Percentiles rank a stretch among this genome's conserved stretches.
These are phyloP conservation scores for Synanthedon myopaeformis DNA, from an alignment of 2,888 invertebrate genomes.

Conservation along the genomic window DNA sequence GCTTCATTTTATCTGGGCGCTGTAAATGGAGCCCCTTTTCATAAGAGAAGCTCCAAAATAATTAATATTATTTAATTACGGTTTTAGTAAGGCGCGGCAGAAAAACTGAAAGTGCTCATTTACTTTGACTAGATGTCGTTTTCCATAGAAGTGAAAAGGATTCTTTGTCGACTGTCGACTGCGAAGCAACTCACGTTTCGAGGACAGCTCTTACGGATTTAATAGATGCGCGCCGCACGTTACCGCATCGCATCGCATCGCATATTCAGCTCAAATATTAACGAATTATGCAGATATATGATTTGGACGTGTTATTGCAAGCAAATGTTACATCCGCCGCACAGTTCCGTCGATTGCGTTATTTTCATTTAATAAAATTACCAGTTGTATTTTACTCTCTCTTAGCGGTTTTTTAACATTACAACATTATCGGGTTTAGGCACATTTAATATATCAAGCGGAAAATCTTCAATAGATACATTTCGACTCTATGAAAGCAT, in stretches of 20 bases:
- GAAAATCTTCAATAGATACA: too few species aligned
- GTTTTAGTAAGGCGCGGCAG: background rate
- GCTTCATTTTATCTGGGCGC: constrained; percentile 26
- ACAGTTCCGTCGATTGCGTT: too few species aligned
- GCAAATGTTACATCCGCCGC: background rate
- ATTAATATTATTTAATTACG: constrained; percentile 43
- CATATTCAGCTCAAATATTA: background rate
- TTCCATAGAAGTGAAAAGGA: too few species aligned
- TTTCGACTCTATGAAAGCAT: too few species aligned
- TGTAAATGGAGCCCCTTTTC: constrained; percentile 39
- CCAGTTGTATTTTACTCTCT: too few species aligned
- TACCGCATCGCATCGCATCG: background rate
- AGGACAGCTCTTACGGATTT: background rate
- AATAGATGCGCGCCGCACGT: background rate
- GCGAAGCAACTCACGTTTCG: too few species aligned
- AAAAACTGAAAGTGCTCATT: background rate
- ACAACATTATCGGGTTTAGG: too few species aligned
- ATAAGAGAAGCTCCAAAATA: constrained; percentile 37
- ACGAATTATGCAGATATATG: background rate
- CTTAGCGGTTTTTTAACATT: too few species aligned
- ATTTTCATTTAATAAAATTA: too few species aligned
- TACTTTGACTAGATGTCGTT: too few species aligned
- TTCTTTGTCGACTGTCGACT: too few species aligned
- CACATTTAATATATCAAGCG: too few species aligned
- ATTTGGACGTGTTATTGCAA: background rate